Conservation (phyloP, 2,888 invertebrate species). For the Liposcelis brunnea region DNA sequence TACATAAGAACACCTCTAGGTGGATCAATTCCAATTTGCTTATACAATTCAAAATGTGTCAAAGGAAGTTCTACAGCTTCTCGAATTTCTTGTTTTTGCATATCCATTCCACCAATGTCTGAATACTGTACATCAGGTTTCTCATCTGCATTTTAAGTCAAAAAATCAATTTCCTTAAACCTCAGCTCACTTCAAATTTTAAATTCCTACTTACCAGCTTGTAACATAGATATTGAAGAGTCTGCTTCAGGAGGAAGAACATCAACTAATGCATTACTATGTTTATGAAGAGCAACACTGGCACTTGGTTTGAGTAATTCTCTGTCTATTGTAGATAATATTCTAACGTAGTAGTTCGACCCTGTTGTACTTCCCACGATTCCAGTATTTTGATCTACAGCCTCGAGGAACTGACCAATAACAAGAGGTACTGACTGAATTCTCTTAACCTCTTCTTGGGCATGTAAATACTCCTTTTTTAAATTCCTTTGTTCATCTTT, state of each 20-base stretch:
- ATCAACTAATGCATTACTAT: conserved; percentile 98
- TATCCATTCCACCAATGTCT: conserved; percentile 99
- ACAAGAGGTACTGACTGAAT: conserved; percentile 98
- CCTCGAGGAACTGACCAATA: conserved; percentile 97
- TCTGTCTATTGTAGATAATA: conserved; percentile 93
- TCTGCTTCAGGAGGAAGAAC: conserved; percentile 98
- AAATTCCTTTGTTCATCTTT: conserved; percentile 98
- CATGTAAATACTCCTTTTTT: conserved; percentile 97
- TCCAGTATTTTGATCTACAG: conserved; percentile 97
- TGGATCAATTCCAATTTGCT: conserved; percentile 98
- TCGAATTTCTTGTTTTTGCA: conserved; percentile 97
- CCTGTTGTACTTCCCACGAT: conserved; percentile 99
- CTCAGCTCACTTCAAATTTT: no score
- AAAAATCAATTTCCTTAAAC: no score
- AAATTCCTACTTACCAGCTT: conserved; percentile 44
- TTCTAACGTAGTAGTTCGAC: conserved; percentile 97
- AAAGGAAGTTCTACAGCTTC: conserved; percentile 97
- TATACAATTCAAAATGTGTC: conserved; percentile 95
- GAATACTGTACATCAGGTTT: conserved; percentile 95
- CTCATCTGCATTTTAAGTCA: conserved; percentile 47
- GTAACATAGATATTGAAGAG: conserved; percentile 96
- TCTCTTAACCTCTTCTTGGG: conserved; percentile 93
- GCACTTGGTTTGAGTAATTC: conserved; percentile 95
- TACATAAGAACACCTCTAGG: conserved; percentile 97
- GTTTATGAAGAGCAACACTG: conserved; percentile 95